A percentile compares a stretch with the other conserved stretches of the same genome.
Conservation (phyloP, 2,797 vertebrate genomes). For the Acropternis orthonyx region DNA sequence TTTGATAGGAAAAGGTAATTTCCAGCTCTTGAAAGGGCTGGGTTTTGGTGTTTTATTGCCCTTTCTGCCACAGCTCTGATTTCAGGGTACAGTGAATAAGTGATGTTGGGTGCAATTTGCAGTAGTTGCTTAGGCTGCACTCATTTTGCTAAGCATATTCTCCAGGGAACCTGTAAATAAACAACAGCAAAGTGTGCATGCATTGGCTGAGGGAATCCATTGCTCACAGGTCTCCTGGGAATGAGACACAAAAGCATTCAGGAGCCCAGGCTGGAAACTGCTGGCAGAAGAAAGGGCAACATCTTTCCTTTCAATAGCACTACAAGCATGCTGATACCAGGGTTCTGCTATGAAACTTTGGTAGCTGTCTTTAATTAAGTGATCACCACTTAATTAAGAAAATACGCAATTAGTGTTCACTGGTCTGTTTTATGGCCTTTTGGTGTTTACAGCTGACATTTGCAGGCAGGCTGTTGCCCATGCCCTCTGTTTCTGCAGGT, state of each 20-base stretch:
- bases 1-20: not conserved
- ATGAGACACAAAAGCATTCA: not conserved
- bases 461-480: not conserved
- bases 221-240: not conserved
- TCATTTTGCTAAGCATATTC: slow-evolving; percentile 8
- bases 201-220: slow-evolving; percentile 28
- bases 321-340: not conserved
- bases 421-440: not conserved
- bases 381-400: not conserved
- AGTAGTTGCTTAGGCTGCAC: not conserved
- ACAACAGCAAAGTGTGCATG: not conserved
- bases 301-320: not conserved
- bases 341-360: slow-evolving; percentile 4
- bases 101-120: not conserved
- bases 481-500: not conserved
- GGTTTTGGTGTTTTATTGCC: not conserved
- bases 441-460: not conserved
- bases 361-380: slow-evolving; percentile 20
- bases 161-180: slow-evolving; percentile 1
- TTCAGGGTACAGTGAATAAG: not conserved
- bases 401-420: not conserved
- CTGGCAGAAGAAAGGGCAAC: slow-evolving; percentile 8
- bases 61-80: not conserved
- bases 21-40: not conserved
- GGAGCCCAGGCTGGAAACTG: not conserved